Conservation (phyloP, 2,113 vertebrate species). For the Austrofundulus limnaeus region DNA sequence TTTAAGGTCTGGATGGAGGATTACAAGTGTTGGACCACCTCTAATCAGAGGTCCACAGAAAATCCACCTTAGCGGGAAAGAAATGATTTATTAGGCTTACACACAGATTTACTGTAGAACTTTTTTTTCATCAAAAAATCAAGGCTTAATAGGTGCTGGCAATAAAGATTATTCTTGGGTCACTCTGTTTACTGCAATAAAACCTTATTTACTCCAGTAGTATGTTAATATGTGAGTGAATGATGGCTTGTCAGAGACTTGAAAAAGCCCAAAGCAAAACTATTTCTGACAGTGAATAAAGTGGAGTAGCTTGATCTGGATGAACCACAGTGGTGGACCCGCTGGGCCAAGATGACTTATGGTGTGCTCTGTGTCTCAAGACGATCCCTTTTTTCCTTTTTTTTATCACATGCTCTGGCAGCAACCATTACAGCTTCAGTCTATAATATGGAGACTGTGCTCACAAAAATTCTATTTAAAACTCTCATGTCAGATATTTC, state of each 20-base stretch:
- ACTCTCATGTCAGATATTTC: slow-evolving; percentile 56
- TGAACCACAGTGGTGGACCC: slow-evolving; percentile 20
- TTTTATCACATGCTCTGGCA: slow-evolving; percentile 21
- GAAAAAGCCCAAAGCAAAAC: slow-evolving; percentile 40
- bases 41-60: slow-evolving; percentile 65
- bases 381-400: slow-evolving; percentile 21
- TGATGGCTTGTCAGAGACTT: slow-evolving; percentile 29
- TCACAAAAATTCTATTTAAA: slow-evolving; percentile 66
- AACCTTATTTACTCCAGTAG: slow-evolving; percentile 5
- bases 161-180: slow-evolving; percentile 36
- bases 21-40: slow-evolving; percentile 69
- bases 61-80: slow-evolving; percentile 58
- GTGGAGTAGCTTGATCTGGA: slow-evolving; percentile 17
- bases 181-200: background rate
- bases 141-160: slow-evolving; percentile 7
- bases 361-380: background rate
- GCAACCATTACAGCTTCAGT: slow-evolving; percentile 33
- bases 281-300: slow-evolving; percentile 45
- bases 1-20: slow-evolving; percentile 63
- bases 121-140: slow-evolving; percentile 22
- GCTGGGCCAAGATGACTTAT: slow-evolving; percentile 42
- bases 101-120: slow-evolving; percentile 26
- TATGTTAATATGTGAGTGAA: slow-evolving; percentile 15
- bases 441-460: slow-evolving; percentile 37
- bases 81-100: slow-evolving; percentile 57